Evolutionary conservation across 2,888 invertebrate genomes (phyloP), one percentile per base, ranked within the genome.

Genomic region (Hypselothyrea guttata): DNA sequence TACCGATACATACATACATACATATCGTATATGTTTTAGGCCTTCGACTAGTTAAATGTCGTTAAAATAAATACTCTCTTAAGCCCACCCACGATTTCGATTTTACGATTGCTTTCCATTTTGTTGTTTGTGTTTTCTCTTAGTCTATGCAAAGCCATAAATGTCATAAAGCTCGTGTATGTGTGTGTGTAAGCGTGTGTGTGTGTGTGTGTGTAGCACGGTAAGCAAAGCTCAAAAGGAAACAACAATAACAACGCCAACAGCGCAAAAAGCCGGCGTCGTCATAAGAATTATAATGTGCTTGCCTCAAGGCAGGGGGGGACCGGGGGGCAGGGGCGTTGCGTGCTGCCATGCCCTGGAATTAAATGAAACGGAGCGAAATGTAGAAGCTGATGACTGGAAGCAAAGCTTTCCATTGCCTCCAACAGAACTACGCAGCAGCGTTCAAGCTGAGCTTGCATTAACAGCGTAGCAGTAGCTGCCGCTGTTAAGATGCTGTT

Each of bases 41-140:
- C 7, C 12, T 33, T 18, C 41, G 57, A 66, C 52, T 53, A 62
- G 54, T 60, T 79, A 62, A 58, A 58, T n/a, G 51, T 37, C 44
- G 55, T 40, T 59, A 46, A 46, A 37, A 16, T 8, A 27, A 35
- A 44, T 16, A 41, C 34, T 12, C 34, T 7, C 7, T 34, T 28
- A 40, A 45, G 70, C 30, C 83, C 76, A 78, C 76, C 78, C 78
- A 82, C 64, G 41, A 28, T 42, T 30, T 13, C 1, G n/a, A 35
- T 37, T 34, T 22, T 35, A 11, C 35, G 44, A 1, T 34, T 27
- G n/a, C 27, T 40, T 33, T 54, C 3, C 15, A 4, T 38, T 2
- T 33, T 34, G 2, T 46, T 48, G 22, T 27, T 27, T 52, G 7
- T 4, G 13, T 13, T 7, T 31, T 22, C 15, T 46, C 13, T 47